These are phyloP conservation scores for Helicoverpa zea DNA, from an alignment of 1,140 invertebrate genomes.

Conservation along the genomic window DNA sequence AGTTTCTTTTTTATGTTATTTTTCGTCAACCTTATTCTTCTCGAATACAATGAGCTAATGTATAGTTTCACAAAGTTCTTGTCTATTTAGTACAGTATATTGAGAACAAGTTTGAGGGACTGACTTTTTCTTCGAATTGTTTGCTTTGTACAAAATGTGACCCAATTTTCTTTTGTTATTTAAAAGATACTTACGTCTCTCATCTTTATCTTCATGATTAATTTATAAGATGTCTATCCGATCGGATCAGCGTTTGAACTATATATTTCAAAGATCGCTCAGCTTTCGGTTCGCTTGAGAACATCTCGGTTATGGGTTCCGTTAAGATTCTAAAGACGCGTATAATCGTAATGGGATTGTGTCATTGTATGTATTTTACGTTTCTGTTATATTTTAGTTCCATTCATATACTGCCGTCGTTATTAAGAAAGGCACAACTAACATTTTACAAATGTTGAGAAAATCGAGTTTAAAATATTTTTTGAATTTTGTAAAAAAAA, in stretches of 20 bases:
- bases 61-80: constrained; percentile 32
- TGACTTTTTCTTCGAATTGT: not conserved
- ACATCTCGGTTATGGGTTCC: not conserved
- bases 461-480: too few relatives aligned
- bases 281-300: not conserved
- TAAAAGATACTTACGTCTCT: constrained; percentile 15
- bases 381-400: too few relatives aligned
- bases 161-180: constrained; percentile 30
- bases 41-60: constrained; percentile 42
- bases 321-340: not conserved
- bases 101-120: constrained; percentile 21
- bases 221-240: constrained; percentile 25
- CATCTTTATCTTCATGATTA: constrained; percentile 26
- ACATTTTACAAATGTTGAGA: too few relatives aligned
- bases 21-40: constrained; percentile 30
- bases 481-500: too few relatives aligned
- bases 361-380: too few relatives aligned
- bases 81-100: constrained; percentile 6
- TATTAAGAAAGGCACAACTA: too few relatives aligned
- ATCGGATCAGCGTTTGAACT: constrained; percentile 13
- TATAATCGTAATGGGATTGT: not conserved
- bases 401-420: too few relatives aligned
- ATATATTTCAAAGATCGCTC: not conserved
- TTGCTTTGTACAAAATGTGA: constrained; percentile 22
- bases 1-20: constrained; percentile 30